Evolutionary conservation across 1,140 invertebrate genomes (phyloP).

Genomic region (Anadara kagoshimensis): DNA sequence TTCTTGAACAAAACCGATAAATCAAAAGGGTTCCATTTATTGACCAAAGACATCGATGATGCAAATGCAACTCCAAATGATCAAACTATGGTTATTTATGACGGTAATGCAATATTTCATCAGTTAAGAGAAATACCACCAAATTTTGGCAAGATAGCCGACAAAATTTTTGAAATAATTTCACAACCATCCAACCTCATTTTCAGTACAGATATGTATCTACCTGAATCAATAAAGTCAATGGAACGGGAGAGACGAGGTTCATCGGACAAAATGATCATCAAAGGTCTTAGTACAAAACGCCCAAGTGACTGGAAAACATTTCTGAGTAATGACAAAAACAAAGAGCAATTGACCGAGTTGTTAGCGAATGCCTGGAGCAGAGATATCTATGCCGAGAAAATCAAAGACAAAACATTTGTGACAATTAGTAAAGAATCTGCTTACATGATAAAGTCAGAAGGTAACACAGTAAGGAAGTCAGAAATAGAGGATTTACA

Average conservation of each 20-base stretch:
- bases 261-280: conserved; percentile 4
- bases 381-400: conserved; percentile 9
- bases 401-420: conserved; percentile 20
- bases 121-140: conserved; percentile 11
- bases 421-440: conserved; percentile 29
- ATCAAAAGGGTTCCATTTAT: conserved; percentile 26
- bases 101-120: conserved; percentile 38
- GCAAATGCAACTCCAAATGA: conserved; percentile 16
- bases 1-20: conserved; percentile 36
- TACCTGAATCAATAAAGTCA: not conserved
- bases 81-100: conserved; percentile 15
- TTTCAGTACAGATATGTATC: conserved; percentile 25
- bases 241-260: conserved; percentile 20
- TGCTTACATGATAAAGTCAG: conserved; percentile 8
- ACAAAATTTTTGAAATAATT: conserved; percentile 3
- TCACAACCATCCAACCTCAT: not conserved
- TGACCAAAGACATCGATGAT: conserved; percentile 24
- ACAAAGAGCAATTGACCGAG: conserved; percentile 33
- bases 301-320: conserved; percentile 25
- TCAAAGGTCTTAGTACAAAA: conserved; percentile 32
- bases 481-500: not conserved
- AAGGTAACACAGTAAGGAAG: not conserved
- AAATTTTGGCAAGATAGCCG: too few relatives aligned
- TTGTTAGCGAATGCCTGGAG: conserved; percentile 25
- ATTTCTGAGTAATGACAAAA: conserved; percentile 44